Percentiles rank a stretch among this genome's conserved stretches.
phyloP scores from a whole-genome alignment of 2,113 vertebrate species.

The Misgurnus mizolepis region DNA sequence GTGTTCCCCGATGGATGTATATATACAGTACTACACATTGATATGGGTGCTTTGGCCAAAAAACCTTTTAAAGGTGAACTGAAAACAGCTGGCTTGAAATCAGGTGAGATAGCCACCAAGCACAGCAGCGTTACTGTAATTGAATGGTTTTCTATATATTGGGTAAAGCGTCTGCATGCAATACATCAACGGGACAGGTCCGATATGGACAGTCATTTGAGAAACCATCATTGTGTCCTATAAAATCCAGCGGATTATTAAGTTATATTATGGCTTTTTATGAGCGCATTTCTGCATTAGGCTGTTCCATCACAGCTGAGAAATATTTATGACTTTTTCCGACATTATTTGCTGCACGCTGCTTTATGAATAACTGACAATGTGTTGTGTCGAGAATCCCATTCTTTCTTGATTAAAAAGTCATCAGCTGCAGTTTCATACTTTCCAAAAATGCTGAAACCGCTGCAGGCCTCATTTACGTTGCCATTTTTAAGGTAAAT shows the following conservation, averaged over 20 bases:
- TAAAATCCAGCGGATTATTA: slow-evolving; percentile 25
- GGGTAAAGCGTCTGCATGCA: neutral
- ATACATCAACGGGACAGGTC: neutral
- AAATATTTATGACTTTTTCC: slow-evolving; percentile 4
- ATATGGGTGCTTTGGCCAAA: too few species aligned
- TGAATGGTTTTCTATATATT: neutral
- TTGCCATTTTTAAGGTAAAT: slow-evolving; percentile 56
- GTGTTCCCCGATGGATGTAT: slow-evolving; percentile 7
- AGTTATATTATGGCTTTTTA: neutral
- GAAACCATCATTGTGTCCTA: neutral
- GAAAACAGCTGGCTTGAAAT: slow-evolving; percentile 11
- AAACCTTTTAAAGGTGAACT: neutral
- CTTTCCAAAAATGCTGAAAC: slow-evolving; percentile 39
- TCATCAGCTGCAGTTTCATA: slow-evolving; percentile 32
- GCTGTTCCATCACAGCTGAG: slow-evolving; percentile 1
- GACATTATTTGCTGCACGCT: slow-evolving; percentile 20
- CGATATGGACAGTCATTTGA: neutral
- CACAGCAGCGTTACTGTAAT: neutral
- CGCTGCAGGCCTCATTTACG: slow-evolving; percentile 47
- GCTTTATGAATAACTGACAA: slow-evolving; percentile 32
- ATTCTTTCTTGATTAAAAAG: slow-evolving; percentile 39
- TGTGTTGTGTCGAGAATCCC: slow-evolving; percentile 31
- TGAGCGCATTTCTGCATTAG: slow-evolving; percentile 11
- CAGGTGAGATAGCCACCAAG: slow-evolving; percentile 10
- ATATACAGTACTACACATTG: neutral